These are phyloP conservation scores for Catostylus mosaicus DNA, from an alignment of 30 jellyfish, hydroid and myxozoan species.

Conservation along the genomic window DNA sequence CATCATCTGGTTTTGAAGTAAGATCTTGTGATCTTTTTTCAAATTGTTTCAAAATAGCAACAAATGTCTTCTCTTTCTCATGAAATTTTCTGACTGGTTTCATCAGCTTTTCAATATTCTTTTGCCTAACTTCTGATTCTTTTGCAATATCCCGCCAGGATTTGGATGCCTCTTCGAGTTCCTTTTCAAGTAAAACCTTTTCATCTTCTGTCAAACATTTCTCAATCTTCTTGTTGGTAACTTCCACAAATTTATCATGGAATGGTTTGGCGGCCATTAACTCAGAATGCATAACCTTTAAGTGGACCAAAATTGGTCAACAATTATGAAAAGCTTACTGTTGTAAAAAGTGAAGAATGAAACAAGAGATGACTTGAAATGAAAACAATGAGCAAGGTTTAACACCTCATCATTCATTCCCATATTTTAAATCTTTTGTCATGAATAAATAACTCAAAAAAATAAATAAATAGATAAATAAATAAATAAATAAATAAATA, in stretches of 20 bases:
- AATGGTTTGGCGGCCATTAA: conserved; percentile 52
- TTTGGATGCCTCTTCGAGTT: conserved; percentile 44
- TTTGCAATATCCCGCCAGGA: conserved; percentile 54
- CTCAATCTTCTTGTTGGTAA: conserved; percentile 60
- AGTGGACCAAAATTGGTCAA: not conserved
- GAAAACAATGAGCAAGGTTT: too few relatives aligned
- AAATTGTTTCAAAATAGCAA: conserved; percentile 56
- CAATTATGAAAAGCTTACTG: too few relatives aligned
- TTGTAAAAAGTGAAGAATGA: too few relatives aligned
- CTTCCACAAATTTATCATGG: conserved; percentile 54
- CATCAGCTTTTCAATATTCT: conserved; percentile 57
- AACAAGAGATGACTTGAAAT: too few relatives aligned
- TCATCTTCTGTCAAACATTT: conserved; percentile 46
- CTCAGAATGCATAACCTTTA: conserved; percentile 65
- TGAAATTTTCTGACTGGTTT: conserved; percentile 64
- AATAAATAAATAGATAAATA: too few relatives aligned
- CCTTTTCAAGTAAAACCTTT: conserved; percentile 50
- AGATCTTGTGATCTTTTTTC: conserved; percentile 52
- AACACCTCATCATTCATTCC: too few relatives aligned
- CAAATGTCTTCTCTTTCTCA: conserved; percentile 55
- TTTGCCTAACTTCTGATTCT: conserved; percentile 41
- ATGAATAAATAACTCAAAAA: too few relatives aligned
- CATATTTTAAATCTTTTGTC: too few relatives aligned
- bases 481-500: too few relatives aligned
- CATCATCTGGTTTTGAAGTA: conserved; percentile 48